Conservation (phyloP, 2,113 vertebrate species). For the Geothlypis trichas region DNA sequence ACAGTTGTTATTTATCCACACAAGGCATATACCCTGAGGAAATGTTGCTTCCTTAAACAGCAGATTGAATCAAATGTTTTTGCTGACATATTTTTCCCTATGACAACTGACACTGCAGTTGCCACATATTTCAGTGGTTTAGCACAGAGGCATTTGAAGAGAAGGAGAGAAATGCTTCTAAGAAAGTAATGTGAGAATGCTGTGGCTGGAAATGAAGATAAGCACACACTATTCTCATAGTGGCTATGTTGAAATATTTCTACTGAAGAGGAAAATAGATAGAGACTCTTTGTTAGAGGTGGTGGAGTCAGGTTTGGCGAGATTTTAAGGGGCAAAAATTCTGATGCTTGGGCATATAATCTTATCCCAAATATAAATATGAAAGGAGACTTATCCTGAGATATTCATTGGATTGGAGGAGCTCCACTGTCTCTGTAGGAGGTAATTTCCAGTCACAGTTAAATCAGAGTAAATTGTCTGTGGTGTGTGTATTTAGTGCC, state of each 20-base stretch:
- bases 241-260: background rate
- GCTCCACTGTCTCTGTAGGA: background rate
- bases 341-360: background rate
- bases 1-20: slow-evolving; percentile 54
- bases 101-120: slow-evolving; percentile 51
- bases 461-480: background rate
- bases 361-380: background rate
- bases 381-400: background rate
- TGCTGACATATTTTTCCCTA: slow-evolving; percentile 56
- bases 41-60: slow-evolving; percentile 31
- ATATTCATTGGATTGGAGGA: background rate
- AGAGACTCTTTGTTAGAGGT: background rate
- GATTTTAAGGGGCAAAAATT: background rate
- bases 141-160: background rate
- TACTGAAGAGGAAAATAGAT: background rate
- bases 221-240: background rate
- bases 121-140: slow-evolving; percentile 29
- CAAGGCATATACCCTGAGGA: background rate
- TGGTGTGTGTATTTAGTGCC: background rate
- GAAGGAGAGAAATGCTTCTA: background rate
- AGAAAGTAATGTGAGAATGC: slow-evolving; percentile 13
- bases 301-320: background rate
- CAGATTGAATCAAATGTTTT: slow-evolving; percentile 60
- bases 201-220: slow-evolving; percentile 7
- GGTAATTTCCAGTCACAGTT: background rate